Evolutionary conservation across 2,888 invertebrate genomes (phyloP), one percentile per base, ranked within the genome.

Genomic region (Zootermopsis nevadensis): DNA sequence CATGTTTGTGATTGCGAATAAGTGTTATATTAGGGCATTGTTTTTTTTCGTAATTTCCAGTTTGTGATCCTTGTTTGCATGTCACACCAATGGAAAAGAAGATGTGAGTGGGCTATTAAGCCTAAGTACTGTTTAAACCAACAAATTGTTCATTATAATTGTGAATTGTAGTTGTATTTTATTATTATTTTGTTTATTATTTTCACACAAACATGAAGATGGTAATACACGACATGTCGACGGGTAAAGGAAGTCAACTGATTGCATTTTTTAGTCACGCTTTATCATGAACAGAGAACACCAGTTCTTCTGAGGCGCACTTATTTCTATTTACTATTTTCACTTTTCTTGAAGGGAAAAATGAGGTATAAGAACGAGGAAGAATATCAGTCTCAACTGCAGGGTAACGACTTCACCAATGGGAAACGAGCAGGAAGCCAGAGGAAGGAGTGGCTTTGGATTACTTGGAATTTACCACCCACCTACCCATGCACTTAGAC

Each of bases 401-500:
- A 82, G 38, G 72, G 80, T 80, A 81, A 83, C 80, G 72, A 79
- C 76, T 76, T 42, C 80, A 55, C 83, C 83, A 83, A 83, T 83
- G 60, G 76, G 42, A 53, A 66, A 74, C 80, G 42, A 83, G 80
- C 42, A 42, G 53, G 33, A 79, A 55, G 79, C 42, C 53, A 31
- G 53, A 42, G 79, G 80, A 80, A 74, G 83, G 83, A 80, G 83
- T 80, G 76, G 83, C 83, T 83, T 83, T 81, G 80, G 81, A 80
- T 79, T 67, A 80, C 83, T 81, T 80, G 76, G 66, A 80, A 72
- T 80, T 79, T 55, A 66, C 80, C 83, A 80, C 80, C 83, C 80
- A 80, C 80, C 83, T 76, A 80, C 83, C 83, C 83, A 53, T 80
- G 66, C n/a, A 48, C 81, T 48, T n/a, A 27, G 12, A 72, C 38